A percentile compares a stretch with the other conserved stretches of the same genome.
These are phyloP conservation scores for Lepidotrigona ventralis DNA, from an alignment of 1,140 invertebrate species.

Conservation along the genomic window DNA sequence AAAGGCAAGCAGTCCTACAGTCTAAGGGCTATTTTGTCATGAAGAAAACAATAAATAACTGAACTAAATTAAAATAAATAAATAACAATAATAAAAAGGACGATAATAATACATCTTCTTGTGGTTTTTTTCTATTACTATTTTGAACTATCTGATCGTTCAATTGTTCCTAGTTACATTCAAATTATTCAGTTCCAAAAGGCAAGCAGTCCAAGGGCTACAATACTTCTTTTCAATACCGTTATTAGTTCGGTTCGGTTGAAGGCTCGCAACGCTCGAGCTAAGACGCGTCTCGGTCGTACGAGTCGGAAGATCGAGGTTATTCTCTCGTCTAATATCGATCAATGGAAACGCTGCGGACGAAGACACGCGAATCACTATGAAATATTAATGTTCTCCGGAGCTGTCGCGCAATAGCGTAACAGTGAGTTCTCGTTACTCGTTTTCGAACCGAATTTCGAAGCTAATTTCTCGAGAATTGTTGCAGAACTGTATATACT, in stretches of 20 bases:
- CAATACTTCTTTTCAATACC: conserved; percentile 32
- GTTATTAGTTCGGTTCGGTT: conserved; percentile 42
- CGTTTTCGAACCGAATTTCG: background rate
- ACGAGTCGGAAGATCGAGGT: conserved; percentile 33
- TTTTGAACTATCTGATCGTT: background rate
- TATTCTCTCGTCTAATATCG: conserved; percentile 38
- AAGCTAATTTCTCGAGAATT: background rate
- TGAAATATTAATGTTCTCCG: conserved; percentile 25
- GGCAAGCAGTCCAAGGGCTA: background rate
- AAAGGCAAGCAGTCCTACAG: too few species aligned
- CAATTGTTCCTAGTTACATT: background rate
- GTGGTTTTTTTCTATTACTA: background rate
- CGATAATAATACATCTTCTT: too few species aligned
- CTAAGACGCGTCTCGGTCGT: conserved; percentile 34
- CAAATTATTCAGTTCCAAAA: conserved; percentile 4
- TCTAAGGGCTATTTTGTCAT: background rate
- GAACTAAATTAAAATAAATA: too few species aligned
- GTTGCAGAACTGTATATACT: background rate
- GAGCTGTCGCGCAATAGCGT: conserved; percentile 3
- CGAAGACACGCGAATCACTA: conserved; percentile 22
- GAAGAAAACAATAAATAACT: too few species aligned
- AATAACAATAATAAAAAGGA: too few species aligned
- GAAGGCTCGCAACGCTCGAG: conserved; percentile 25
- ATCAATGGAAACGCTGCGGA: conserved; percentile 22
- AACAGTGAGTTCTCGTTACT: conserved; percentile 23